phyloP scores from a whole-genome alignment of 2,797 vertebrate genomes.

The Pteronotus mesoamericanus region DNA sequence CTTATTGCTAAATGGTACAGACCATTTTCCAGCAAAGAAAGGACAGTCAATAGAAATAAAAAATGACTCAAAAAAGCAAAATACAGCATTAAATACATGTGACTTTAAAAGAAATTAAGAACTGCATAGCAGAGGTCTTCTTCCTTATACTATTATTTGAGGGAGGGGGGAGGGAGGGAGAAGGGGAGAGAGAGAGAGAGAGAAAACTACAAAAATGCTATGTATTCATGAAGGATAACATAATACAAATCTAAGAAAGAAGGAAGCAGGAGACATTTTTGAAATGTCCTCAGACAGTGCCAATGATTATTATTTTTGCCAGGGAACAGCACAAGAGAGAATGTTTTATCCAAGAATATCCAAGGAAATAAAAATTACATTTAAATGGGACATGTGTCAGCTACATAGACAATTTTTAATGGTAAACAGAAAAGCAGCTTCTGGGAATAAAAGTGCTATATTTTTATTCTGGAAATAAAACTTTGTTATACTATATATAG shows the following conservation, averaged over 20 bases:
- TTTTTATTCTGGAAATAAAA: slow-evolving; percentile 30
- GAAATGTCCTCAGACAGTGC: slow-evolving; percentile 44
- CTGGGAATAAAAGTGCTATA: not conserved
- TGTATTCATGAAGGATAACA: slow-evolving; percentile 14
- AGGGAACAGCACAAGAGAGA: not conserved
- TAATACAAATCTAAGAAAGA: slow-evolving; percentile 26
- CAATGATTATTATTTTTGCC: slow-evolving; percentile 44
- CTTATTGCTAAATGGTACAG: not conserved
- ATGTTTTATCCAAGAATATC: slow-evolving; percentile 44
- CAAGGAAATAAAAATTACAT: slow-evolving; percentile 39
- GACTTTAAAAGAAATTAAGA: slow-evolving; percentile 9
- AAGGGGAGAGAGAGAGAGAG: not conserved
- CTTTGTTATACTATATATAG: not conserved
- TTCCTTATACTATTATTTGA: not conserved
- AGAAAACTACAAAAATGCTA: slow-evolving; percentile 19
- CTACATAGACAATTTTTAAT: not conserved
- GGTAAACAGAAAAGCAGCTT: slow-evolving; percentile 35
- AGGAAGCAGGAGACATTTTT: slow-evolving; percentile 25
- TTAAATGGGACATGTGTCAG: slow-evolving; percentile 3
- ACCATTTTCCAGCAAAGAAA: not conserved
- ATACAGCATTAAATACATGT: not conserved
- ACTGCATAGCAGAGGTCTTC: not conserved
- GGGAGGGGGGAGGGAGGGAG: too few species aligned
- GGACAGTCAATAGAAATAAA: not conserved
- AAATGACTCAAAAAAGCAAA: not conserved